Conservation (phyloP, 2,113 vertebrate genomes). For the Solea senegalensis region DNA sequence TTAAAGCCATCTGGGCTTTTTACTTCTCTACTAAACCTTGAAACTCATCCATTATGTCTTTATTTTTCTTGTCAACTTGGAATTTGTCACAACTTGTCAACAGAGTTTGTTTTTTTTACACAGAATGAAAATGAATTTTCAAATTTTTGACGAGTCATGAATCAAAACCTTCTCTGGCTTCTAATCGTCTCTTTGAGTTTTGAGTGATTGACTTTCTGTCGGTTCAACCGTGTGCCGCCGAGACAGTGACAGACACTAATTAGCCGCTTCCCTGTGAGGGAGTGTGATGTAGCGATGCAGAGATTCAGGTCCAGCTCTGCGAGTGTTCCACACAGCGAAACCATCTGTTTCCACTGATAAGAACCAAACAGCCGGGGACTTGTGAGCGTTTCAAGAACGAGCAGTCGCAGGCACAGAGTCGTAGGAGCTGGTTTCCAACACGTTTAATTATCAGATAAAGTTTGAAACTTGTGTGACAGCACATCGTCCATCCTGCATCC, state of each 20-base stretch:
- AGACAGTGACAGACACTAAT: neutral
- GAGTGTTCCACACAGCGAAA: neutral
- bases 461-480: too few species aligned
- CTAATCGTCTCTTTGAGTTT: neutral
- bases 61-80: neutral
- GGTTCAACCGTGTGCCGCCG: neutral
- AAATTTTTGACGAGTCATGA: neutral
- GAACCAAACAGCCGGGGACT: neutral
- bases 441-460: neutral
- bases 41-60: too few species aligned
- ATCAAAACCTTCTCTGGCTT: neutral
- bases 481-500: too few species aligned
- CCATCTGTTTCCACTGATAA: neutral
- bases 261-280: neutral
- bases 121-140: neutral
- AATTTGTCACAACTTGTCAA: neutral
- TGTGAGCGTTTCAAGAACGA: slow-evolving; percentile 28
- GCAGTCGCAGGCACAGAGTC: neutral
- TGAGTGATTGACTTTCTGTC: neutral
- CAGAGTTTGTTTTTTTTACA: neutral
- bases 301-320: neutral
- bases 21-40: too few species aligned
- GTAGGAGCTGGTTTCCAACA: slow-evolving; percentile 1
- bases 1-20: neutral
- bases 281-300: neutral